Evolutionary conservation across 2,113 vertebrate species (phyloP).

Genomic region (Callorhinus ursinus): DNA sequence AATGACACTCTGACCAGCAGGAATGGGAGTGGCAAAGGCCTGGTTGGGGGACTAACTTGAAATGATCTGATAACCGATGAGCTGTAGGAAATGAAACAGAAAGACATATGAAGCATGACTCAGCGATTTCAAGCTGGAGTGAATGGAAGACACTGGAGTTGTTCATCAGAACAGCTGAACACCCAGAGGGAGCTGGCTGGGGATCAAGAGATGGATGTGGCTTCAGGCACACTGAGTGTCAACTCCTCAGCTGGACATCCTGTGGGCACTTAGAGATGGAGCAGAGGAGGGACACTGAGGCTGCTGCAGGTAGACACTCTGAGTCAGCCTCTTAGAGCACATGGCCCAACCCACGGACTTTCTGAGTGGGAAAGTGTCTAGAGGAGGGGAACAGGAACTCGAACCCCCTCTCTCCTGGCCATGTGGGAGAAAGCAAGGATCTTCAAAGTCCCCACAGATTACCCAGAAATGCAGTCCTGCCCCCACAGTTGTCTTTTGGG

Average conservation of each 20-base stretch:
- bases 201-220: neutral
- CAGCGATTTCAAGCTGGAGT: neutral
- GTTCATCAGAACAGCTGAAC: neutral
- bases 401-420: neutral
- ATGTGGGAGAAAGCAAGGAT: neutral
- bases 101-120: neutral
- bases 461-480: neutral
- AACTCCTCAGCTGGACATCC: neutral
- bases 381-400: neutral
- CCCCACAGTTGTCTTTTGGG: neutral
- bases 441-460: neutral
- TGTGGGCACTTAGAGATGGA: neutral
- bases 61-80: neutral
- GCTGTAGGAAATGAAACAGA: neutral
- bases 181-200: neutral
- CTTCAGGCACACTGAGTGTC: neutral
- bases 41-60: neutral
- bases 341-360: neutral
- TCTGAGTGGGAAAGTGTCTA: neutral
- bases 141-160: neutral
- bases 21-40: neutral
- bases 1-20: neutral
- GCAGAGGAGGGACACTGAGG: neutral
- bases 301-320: neutral
- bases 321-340: neutral